Conservation (phyloP, 2,888 invertebrate species). For the Eupithecia subumbrata region DNA sequence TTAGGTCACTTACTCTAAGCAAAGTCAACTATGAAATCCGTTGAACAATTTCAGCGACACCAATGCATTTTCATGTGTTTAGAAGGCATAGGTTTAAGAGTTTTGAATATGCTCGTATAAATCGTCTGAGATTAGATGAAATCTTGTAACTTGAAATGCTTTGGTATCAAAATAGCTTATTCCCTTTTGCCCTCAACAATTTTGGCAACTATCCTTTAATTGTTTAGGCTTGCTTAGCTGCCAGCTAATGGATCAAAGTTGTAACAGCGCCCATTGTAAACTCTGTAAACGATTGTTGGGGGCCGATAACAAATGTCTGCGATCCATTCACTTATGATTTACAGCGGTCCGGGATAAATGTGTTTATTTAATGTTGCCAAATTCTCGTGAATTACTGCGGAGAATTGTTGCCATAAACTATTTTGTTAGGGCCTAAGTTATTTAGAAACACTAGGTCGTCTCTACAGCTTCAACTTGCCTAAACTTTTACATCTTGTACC, state of each 20-base stretch:
- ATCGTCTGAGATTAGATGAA: neutral
- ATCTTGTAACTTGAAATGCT: neutral
- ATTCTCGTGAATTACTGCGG: conserved; percentile 27
- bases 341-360: conserved; percentile 28
- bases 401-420: conserved; percentile 13
- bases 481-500: neutral
- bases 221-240: conserved; percentile 14
- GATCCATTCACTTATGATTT: conserved; percentile 38
- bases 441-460: conserved; percentile 1
- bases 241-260: conserved; percentile 31
- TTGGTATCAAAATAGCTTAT: neutral
- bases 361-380: conserved; percentile 34
- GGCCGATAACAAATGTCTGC: conserved; percentile 32
- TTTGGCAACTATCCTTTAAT: conserved; percentile 1
- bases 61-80: neutral
- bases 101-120: neutral
- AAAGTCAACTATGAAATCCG: neutral
- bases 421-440: conserved; percentile 9
- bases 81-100: neutral
- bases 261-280: conserved; percentile 30
- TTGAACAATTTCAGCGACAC: neutral
- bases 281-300: conserved; percentile 32
- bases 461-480: neutral
- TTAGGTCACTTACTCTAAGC: conserved; percentile 1
- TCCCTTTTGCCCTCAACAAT: neutral